Percentiles rank a stretch among this genome's conserved stretches.
Evolutionary conservation across 2,113 vertebrate species (phyloP).

Genomic region (Sardina pilchardus): DNA sequence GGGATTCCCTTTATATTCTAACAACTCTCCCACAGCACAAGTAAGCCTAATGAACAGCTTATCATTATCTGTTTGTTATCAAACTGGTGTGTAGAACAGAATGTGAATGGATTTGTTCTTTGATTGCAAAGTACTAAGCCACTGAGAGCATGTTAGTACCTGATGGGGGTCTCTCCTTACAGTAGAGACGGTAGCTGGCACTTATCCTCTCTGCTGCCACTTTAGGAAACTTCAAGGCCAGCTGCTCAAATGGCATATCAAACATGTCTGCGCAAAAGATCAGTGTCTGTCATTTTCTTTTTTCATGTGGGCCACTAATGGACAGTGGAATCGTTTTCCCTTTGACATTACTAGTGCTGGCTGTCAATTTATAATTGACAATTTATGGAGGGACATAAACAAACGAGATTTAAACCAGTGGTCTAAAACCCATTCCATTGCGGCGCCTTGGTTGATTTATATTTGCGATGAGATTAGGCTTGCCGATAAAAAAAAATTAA

Average conservation of each 20-base stretch:
- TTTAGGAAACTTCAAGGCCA: constrained; percentile 27
- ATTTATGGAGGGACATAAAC: neutral
- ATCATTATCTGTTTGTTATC: neutral
- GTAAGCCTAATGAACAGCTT: neutral
- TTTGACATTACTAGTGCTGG: neutral
- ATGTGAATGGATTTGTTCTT: neutral
- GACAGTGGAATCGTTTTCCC: neutral
- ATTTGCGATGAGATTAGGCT: neutral
- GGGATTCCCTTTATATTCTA: neutral
- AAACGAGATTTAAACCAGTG: neutral
- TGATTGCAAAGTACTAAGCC: neutral
- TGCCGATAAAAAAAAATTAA: too few species aligned
- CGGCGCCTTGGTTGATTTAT: neutral
- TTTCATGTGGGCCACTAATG: neutral
- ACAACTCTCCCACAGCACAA: neutral
- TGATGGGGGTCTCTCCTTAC: neutral
- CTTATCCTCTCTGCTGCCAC: constrained; percentile 28
- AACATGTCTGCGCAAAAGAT: neutral
- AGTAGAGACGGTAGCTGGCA: constrained; percentile 18
- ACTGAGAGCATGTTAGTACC: constrained; percentile 1
- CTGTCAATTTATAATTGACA: too few species aligned
- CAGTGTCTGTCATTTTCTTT: neutral
- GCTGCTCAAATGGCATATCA: constrained; percentile 31
- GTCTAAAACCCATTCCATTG: too few species aligned
- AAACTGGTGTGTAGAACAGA: neutral